Conservation (phyloP, 30 jellyfish, hydroid and myxozoan genomes). For the Phacellophora camtschatica region DNA sequence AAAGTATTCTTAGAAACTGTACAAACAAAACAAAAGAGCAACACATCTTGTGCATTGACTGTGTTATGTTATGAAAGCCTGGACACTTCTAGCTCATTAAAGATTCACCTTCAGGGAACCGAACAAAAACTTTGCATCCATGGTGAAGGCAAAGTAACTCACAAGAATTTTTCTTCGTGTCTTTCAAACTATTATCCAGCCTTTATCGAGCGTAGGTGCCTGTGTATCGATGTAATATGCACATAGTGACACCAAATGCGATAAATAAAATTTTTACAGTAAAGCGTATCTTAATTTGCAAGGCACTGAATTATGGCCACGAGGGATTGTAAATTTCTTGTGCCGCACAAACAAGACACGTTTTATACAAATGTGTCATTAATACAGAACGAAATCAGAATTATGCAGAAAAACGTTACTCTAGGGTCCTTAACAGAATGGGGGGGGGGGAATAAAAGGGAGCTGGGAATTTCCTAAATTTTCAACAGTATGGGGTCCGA, state of each 20-base stretch:
- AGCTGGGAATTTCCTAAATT: no score
- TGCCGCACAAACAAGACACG: no score
- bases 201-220: background rate
- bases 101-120: background rate
- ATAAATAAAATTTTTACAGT: no score
- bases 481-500: no score
- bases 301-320: background rate
- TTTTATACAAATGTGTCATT: no score
- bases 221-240: background rate
- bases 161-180: conserved; percentile 32
- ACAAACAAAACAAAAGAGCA: background rate
- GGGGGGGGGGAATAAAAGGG: no score
- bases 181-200: background rate
- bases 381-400: no score
- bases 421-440: no score
- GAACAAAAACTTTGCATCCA: conserved; percentile 25
- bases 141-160: conserved; percentile 47
- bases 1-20: background rate
- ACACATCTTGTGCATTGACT: background rate
- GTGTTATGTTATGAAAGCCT: background rate
- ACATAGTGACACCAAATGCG: no score
- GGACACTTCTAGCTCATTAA: background rate
- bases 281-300: background rate
- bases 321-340: no score
- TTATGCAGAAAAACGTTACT: no score